These are phyloP conservation scores for Coturnix japonica DNA, from an alignment of 2,113 vertebrate species.

Conservation along the genomic window DNA sequence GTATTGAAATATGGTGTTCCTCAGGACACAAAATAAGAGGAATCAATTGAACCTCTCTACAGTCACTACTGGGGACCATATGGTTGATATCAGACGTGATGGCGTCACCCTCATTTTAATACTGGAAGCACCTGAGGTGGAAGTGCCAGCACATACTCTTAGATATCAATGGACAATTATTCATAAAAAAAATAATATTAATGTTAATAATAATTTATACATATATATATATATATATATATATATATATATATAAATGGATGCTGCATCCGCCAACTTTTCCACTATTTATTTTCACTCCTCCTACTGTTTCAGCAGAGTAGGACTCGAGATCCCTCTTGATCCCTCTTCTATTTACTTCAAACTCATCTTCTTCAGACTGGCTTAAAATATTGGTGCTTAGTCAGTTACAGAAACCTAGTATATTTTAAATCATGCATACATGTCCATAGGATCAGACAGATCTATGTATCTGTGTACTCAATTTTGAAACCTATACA, in stretches of 20 bases:
- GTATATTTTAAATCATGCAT: background rate
- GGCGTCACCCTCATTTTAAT: background rate
- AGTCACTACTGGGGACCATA: background rate
- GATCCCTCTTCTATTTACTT: background rate
- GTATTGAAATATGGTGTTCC: background rate
- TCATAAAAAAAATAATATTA: background rate
- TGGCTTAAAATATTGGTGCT: background rate
- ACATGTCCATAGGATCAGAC: background rate
- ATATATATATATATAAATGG: no score
- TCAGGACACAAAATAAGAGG: background rate
- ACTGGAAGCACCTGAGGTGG: background rate
- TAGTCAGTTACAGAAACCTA: background rate
- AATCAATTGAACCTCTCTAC: background rate
- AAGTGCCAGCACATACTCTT: background rate
- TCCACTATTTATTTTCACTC: background rate
- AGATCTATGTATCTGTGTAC: background rate
- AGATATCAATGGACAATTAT: background rate
- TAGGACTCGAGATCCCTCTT: background rate
- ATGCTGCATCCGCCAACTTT: background rate
- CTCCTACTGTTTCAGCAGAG: background rate
- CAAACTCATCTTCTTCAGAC: background rate
- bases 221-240: no score
- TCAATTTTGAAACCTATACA: background rate
- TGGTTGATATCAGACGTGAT: background rate
- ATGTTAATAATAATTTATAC: no score